Evolutionary conservation across 1,140 invertebrate genomes (phyloP), one percentile per base, ranked within the genome.

Genomic region (Patella vulgata): DNA sequence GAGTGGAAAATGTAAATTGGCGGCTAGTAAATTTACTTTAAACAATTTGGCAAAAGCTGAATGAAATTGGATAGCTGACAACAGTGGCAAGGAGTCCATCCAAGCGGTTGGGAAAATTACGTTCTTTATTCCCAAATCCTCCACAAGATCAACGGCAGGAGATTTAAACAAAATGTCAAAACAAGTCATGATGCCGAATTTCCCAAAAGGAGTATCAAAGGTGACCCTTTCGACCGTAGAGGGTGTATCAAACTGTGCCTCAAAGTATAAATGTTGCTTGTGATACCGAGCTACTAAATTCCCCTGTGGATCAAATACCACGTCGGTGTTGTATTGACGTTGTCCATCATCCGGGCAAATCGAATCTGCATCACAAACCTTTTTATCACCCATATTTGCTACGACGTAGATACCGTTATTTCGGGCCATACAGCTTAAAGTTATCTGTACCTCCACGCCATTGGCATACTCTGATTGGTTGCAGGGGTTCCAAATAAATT

Each of bases 121-220:
- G 75, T 94, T 89, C 1, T 84, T 88, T 1, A 93, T 71, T 1
- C 36, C 53, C 14, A 39, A 44, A 47, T 87, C 81, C 31, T 86
- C 70, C 2, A 91, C 74, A 19, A 84, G 56, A 25, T 82, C 71
- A n/a, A 87, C 68, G 0, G 87, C 81, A 0, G 92, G 92, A 1
- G 86, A 75, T 47, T 88, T 23, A 44, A 68, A 68, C 0, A 93
- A 65, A 25, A 94, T 85, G 76, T 95, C 93, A 68, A 92, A 92
- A 68, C 91, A 92, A 59, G 88, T 91, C 23, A 93, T 85, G 0
- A 89, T 80, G 1, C 92, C 93, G 78, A 97, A 95, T 14, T 85
- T 89, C 9, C 90, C 90, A 72, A 95, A 96, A 79, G 93, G 91
- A 0, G 93, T 94, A 17, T 78, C 69, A 58, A 85, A 85, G 21